phyloP scores from a whole-genome alignment of 2,888 invertebrate genomes.

The Phalera bucephala region DNA sequence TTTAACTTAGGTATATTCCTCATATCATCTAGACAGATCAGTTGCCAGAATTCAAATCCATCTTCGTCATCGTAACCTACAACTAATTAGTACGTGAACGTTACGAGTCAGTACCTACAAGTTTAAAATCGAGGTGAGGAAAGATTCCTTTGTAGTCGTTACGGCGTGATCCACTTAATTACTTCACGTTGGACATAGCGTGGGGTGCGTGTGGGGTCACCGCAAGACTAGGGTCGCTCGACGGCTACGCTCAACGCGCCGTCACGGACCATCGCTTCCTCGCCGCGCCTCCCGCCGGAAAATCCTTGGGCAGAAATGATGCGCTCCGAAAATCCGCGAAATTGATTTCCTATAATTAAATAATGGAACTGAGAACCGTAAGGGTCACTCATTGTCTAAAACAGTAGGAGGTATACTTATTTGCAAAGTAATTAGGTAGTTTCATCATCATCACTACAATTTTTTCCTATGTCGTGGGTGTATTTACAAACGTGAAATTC shows the following conservation, averaged over 20 bases:
- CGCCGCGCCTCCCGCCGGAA: conserved; percentile 38
- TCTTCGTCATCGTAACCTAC: neutral
- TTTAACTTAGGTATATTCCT: no score
- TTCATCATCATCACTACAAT: no score
- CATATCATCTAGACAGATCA: no score
- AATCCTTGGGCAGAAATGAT: conserved; percentile 58
- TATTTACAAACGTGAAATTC: no score
- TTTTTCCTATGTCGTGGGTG: no score
- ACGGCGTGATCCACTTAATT: conserved; percentile 70
- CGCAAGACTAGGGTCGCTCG: conserved; percentile 39
- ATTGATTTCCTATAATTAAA: conserved; percentile 54
- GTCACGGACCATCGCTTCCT: conserved; percentile 36
- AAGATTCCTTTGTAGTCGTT: conserved; percentile 41
- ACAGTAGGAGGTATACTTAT: no score
- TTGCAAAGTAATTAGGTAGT: no score
- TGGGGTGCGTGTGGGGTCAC: conserved; percentile 31
- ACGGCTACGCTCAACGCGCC: conserved; percentile 19
- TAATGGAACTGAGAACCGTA: conserved; percentile 44
- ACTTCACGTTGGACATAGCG: conserved; percentile 16
- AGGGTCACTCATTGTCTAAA: conserved; percentile 23
- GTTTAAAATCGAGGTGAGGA: conserved; percentile 22
- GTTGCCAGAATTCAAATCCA: neutral
- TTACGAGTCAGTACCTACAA: conserved; percentile 1
- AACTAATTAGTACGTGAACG: neutral
- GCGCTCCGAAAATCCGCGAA: conserved; percentile 48